Evolutionary conservation across 2,888 invertebrate species (phyloP).

Genomic region (Pocota personata): DNA sequence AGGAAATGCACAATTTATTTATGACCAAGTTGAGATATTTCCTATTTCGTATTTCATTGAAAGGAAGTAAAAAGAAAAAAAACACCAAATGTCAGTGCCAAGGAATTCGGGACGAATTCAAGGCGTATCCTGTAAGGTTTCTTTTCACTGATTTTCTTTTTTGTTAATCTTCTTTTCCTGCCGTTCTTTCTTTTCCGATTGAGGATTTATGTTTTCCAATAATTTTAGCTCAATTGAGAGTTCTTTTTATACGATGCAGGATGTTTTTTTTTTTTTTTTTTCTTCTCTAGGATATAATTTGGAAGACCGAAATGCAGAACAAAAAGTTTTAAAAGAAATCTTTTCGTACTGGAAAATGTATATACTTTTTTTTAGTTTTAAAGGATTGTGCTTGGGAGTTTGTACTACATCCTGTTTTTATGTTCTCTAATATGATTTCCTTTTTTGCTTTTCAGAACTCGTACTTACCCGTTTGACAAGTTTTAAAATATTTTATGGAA

Average conservation of each 20-base stretch:
- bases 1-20: conserved; percentile 73
- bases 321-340: conserved; percentile 7
- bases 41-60: conserved; percentile 28
- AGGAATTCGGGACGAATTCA: conserved; percentile 54
- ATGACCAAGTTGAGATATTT: conserved; percentile 71
- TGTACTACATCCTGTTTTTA: conserved; percentile 13
- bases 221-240: conserved; percentile 66
- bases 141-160: conserved; percentile 40
- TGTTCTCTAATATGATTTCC: neutral
- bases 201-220: conserved; percentile 69
- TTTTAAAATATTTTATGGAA: neutral
- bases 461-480: neutral
- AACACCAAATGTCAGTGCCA: conserved; percentile 42
- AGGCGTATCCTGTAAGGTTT: conserved; percentile 52
- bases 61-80: neutral
- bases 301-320: neutral
- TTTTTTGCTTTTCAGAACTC: neutral
- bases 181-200: conserved; percentile 51
- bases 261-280: neutral
- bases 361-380: conserved; percentile 15
- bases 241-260: neutral
- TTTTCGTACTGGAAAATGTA: neutral
- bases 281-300: conserved; percentile 30
- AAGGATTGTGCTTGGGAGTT: conserved; percentile 40
- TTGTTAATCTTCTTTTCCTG: conserved; percentile 50